Evolutionary conservation across 2,797 vertebrate genomes (phyloP).

Genomic region (Pangasius macronema): DNA sequence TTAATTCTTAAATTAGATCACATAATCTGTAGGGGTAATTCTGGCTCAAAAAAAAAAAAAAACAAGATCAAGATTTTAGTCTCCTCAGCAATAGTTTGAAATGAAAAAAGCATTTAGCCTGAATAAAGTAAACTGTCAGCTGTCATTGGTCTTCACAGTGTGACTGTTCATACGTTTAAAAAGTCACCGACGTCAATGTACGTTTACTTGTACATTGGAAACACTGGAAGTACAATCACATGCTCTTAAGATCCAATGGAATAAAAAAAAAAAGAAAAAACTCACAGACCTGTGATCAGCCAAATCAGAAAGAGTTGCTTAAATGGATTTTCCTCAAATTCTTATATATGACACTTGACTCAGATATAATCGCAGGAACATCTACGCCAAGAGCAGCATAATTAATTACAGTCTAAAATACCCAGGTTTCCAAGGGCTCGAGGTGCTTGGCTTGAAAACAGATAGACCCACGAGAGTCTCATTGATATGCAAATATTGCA

Average conservation of each 20-base stretch:
- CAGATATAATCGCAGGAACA: constrained; percentile 18
- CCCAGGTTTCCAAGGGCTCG: constrained; percentile 41
- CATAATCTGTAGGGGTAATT: not conserved
- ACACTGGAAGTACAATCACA: too few relatives aligned
- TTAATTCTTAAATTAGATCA: not conserved
- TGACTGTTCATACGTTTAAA: too few relatives aligned
- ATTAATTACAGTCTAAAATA: constrained; percentile 51
- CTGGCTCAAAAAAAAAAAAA: not conserved
- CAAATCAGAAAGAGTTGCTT: not conserved
- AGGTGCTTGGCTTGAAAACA: constrained; percentile 47
- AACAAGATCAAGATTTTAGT: not conserved
- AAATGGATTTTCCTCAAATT: not conserved
- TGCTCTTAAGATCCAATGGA: not conserved
- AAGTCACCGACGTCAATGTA: too few relatives aligned
- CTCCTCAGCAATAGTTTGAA: not conserved
- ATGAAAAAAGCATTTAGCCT: not conserved
- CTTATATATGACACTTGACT: constrained; percentile 35
- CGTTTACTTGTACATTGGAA: too few relatives aligned
- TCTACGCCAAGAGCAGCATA: constrained; percentile 36
- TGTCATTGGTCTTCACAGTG: not conserved
- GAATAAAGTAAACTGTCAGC: constrained; percentile 8
- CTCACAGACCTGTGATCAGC: not conserved
- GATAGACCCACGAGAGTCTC: constrained; percentile 45
- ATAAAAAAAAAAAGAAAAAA: not conserved
- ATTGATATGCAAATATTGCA: constrained; percentile 56